Base-by-base conservation (phyloP, 2,888 invertebrate species). In the Eledona agricola region DNA sequence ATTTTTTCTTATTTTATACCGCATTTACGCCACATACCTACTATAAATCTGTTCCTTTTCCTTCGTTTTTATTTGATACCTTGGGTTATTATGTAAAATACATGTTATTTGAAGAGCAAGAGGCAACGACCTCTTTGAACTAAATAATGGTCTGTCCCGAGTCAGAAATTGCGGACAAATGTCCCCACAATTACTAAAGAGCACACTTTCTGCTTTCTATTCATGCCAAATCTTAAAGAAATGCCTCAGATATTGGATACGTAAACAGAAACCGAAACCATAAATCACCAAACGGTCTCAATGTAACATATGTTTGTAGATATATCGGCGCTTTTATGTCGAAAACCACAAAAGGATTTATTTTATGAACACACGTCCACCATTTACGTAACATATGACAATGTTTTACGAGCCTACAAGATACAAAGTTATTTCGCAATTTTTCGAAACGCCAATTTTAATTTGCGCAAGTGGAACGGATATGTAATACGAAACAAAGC, bases 181-280 rank as follows among this genome's bases (percentile, higher is more conserved):
- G 46, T 50, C 38, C 38, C 43, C 52, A 59, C 61, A 62, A 65
- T 65, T 62, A 63, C 61, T 59, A 61, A 62, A 59, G 62, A 51
- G 57, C 55, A 55, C 54, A 47, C 40, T 42, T 55, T 56, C 54
- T 57, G 42, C 56, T 53, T 40, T 34, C 60, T 57, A 64, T 67
- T 65, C 66, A 63, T 54, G 58, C 55, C 62, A 58, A 60, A 63
- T 62, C 64, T 63, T 62, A 61, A 65, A 64, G 64, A 56, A 62
- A 66, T 58, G 54, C 60, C 50, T 58, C 55, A 49, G 62, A 63
- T 65, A 65, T 64, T 62, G 65, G 62, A 64, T 65, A 61, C 62
- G 62, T 64, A 64, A 65, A 64, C 62, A 64, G 64, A 64, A 64
- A 65, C 63, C 63, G 60, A 58, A 64, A 57, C 62, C 63, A 67